Base-by-base conservation (phyloP, 2,113 vertebrate genomes). In the Tragelaphus strepsiceros region DNA sequence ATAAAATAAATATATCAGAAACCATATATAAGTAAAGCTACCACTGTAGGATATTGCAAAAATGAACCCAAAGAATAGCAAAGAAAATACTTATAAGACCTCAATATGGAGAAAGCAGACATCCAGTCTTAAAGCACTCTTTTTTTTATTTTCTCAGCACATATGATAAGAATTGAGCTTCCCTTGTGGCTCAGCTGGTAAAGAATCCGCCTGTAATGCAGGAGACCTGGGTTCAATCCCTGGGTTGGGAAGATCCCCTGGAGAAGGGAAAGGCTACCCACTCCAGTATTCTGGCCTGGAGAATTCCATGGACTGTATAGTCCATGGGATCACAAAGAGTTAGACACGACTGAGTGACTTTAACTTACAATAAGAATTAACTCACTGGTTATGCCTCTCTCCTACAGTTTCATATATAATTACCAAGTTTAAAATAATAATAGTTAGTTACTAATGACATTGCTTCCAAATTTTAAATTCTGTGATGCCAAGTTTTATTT, bases 341-440 rank as follows among this genome's bases (percentile, higher is more conserved):
- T 10, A 39, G 67, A 39, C 19, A 39, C 0, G 10, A 39, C 67
- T 22, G n/a, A 39, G 67, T 22, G 67, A 71, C 10, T 71, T 71
- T 71, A 22, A 71, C n/a, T 71, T 71, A 71, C 0, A 4, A 3
- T 81, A 21, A 81, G 46, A 32, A 81, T 81, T 51, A 81, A 12
- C 28, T 61, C 28, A 32, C 0, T 30, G 19, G 2, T 2, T 17
- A 54, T 6, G 5, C 6, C 49, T 49, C 7, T 12, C 53, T 7
- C 24, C 8, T 77, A 67, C 7, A 15, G 14, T 39, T 81, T 64
- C 71, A 97, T 77, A 39, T 82, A 84, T 24, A 59, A 80, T 35
- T 77, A 62, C n/a, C 46, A 86, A 24, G 58, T 85, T 56, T 81
- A 83, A 94, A 91, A 49, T 61, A 51, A 67, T 14, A 15, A 54